phyloP scores from a whole-genome alignment of 2,113 vertebrate species.

The Poecilia latipinna region DNA sequence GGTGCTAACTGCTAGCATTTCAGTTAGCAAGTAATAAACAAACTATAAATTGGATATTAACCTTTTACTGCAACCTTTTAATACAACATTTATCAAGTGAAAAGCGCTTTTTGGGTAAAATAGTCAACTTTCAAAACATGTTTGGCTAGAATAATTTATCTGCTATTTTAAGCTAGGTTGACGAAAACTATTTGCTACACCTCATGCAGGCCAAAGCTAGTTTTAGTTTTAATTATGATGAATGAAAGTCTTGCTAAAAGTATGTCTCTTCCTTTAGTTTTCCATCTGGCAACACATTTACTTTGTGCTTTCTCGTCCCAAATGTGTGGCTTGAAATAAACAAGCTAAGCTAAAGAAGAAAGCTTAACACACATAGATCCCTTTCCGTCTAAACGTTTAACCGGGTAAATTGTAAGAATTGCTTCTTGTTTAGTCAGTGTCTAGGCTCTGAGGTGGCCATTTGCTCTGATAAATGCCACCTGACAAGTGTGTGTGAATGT shows the following conservation, averaged over 20 bases:
- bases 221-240: background rate
- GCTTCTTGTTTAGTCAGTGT: slow-evolving; percentile 32
- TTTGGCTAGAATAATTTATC: background rate
- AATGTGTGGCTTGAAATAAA: background rate
- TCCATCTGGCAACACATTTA: background rate
- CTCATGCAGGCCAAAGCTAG: background rate
- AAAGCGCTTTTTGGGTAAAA: background rate
- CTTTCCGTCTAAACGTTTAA: slow-evolving; percentile 49
- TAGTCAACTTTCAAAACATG: background rate
- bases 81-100: background rate
- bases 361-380: slow-evolving; percentile 16
- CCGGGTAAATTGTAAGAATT: slow-evolving; percentile 63
- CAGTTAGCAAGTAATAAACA: background rate
- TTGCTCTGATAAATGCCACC: slow-evolving; percentile 26
- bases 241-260: background rate
- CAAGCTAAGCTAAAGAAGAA: background rate
- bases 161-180: background rate
- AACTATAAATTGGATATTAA: background rate
- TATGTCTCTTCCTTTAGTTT: background rate
- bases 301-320: background rate
- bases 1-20: background rate
- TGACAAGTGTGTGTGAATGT: background rate
- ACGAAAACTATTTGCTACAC: background rate
- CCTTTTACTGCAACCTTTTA: background rate
- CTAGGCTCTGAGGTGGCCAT: slow-evolving; percentile 7